A percentile compares a stretch with the other conserved stretches of the same genome.
Evolutionary conservation across 2,888 invertebrate species (phyloP).

Genomic region (Agriopis aurantiaria): DNA sequence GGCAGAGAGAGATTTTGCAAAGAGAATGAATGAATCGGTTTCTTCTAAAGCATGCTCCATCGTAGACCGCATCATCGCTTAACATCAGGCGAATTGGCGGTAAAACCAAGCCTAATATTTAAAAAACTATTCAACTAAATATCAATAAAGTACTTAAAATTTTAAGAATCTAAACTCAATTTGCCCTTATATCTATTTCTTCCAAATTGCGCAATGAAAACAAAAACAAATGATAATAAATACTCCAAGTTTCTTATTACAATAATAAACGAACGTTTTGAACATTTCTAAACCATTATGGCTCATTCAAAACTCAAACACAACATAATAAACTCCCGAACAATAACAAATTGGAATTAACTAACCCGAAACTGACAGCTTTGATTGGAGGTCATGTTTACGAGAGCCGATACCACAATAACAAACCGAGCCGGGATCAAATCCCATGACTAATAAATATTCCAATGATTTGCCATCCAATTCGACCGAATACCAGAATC

Average conservation of each 20-base stretch:
- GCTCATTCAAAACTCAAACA: slow-evolving; percentile 27
- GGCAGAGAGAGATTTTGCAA: no score
- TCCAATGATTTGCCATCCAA: slow-evolving; percentile 80
- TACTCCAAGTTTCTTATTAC: background rate
- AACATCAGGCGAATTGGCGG: no score
- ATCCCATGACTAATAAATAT: slow-evolving; percentile 81
- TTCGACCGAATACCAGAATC: slow-evolving; percentile 73
- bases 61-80: no score
- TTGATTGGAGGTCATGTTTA: slow-evolving; percentile 52
- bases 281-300: slow-evolving; percentile 16
- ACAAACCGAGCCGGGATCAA: slow-evolving; percentile 60
- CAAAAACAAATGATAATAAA: slow-evolving; percentile 3
- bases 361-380: slow-evolving; percentile 43
- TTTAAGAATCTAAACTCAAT: background rate
- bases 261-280: slow-evolving; percentile 11
- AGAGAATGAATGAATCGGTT: no score
- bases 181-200: slow-evolving; percentile 4
- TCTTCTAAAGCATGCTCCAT: no score
- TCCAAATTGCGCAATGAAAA: slow-evolving; percentile 21
- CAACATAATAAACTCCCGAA: slow-evolving; percentile 30
- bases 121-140: background rate
- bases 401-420: slow-evolving; percentile 55
- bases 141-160: background rate
- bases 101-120: background rate
- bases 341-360: slow-evolving; percentile 38